Percentiles rank a stretch among this genome's conserved stretches.
Conservation (phyloP, 2,888 invertebrate species). For the Cataglyphis cursor region DNA sequence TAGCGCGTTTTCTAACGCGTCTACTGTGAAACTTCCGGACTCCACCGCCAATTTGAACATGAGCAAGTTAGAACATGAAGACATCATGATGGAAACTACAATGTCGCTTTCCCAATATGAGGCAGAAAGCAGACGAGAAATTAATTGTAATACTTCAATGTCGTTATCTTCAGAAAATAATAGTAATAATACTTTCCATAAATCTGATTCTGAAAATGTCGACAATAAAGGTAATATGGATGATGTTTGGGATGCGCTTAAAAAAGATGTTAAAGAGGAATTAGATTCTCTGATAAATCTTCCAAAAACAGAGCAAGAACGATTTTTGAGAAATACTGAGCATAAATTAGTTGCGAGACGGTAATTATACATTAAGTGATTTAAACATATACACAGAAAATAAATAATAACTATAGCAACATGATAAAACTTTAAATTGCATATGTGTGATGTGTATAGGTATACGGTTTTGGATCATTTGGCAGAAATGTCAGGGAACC, state of each 20-base stretch:
- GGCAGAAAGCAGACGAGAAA: constrained; percentile 19
- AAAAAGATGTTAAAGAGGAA: constrained; percentile 74
- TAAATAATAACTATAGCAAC: background rate
- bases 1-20: constrained; percentile 57
- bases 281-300: constrained; percentile 72
- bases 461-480: constrained; percentile 83
- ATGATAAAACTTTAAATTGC: constrained; percentile 1
- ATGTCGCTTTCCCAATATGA: constrained; percentile 54
- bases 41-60: background rate
- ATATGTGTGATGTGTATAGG: constrained; percentile 74
- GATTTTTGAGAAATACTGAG: constrained; percentile 77
- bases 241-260: constrained; percentile 73
- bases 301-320: constrained; percentile 70
- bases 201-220: constrained; percentile 8
- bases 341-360: constrained; percentile 81
- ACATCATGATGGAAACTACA: constrained; percentile 70
- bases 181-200: constrained; percentile 5
- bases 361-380: constrained; percentile 68
- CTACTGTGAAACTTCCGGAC: constrained; percentile 59
- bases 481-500: constrained; percentile 81
- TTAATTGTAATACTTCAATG: background rate
- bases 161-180: constrained; percentile 10
- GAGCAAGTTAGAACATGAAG: constrained; percentile 26
- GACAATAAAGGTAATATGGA: constrained; percentile 51
- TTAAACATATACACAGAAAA: constrained; percentile 6